phyloP scores from a whole-genome alignment of 2,888 invertebrate genomes.

The Azorinus chamasolen region DNA sequence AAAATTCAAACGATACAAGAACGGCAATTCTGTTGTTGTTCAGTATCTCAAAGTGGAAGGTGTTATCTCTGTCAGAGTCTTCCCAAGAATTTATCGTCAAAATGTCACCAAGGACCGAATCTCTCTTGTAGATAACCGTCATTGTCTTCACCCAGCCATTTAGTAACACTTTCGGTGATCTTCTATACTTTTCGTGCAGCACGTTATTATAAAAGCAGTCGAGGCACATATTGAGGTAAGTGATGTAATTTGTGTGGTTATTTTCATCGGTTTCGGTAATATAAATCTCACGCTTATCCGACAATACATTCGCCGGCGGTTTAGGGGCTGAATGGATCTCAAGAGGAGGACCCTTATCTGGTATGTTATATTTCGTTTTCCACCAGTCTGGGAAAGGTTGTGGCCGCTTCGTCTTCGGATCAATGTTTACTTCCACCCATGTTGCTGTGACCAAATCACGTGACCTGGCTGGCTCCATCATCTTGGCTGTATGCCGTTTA shows the following conservation, averaged over 20 bases:
- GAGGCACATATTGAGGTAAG: constrained; percentile 34
- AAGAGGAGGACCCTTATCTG: constrained; percentile 18
- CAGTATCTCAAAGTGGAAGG: constrained; percentile 46
- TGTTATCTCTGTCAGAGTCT: constrained; percentile 12
- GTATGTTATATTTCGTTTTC: constrained; percentile 23
- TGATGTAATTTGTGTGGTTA: constrained; percentile 42
- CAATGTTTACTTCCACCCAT: constrained; percentile 44
- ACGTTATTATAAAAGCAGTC: constrained; percentile 49
- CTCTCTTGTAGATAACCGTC: constrained; percentile 36
- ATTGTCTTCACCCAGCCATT: constrained; percentile 34
- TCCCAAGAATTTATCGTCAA: constrained; percentile 50
- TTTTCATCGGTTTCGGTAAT: constrained; percentile 52
- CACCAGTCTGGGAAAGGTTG: constrained; percentile 45
- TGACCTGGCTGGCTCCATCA: constrained; percentile 20
- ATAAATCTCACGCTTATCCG: constrained; percentile 20
- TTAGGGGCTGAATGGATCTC: constrained; percentile 33
- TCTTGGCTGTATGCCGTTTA: constrained; percentile 2
- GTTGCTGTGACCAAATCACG: constrained; percentile 19
- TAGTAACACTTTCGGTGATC: not conserved
- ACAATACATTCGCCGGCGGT: constrained; percentile 17
- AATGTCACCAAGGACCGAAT: constrained; percentile 46
- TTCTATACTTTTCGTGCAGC: constrained; percentile 9
- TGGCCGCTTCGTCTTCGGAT: constrained; percentile 40
- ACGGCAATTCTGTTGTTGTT: constrained; percentile 6
- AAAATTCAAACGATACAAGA: constrained; percentile 8